Base-by-base conservation (phyloP, 2,113 vertebrate genomes). In the Dipodomys stephensi region DNA sequence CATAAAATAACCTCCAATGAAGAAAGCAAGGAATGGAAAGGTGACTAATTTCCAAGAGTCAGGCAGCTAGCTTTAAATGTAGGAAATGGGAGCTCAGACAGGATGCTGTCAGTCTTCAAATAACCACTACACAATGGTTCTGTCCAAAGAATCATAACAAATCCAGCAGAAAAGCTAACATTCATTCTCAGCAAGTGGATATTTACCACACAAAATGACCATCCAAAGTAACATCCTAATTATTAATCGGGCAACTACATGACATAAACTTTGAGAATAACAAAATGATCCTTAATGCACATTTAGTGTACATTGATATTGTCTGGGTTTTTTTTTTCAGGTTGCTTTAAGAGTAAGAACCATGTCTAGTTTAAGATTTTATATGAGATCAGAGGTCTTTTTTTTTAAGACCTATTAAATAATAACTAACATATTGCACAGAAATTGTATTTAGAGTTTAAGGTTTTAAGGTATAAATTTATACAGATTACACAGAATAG, bases 361-460 rank as follows among this genome's bases (percentile, higher is more conserved):
- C 53, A 88, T 87, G 74, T 83, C 60, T 84, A 87, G 30, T 83
- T 90, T 90, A 86, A 83, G 46, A 44, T 92, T 83, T 95, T 72
- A 93, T 62, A 85, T 80, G 18, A 92, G 68, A 80, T 72, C 72
- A 77, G 53, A 57, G 53, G 49, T 53, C 12, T 53, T 53, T 53
- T 25, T 39, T 74, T 5, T 89, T 69, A 90, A 92, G 92, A 88
- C 90, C 83, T 72, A 83, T 28, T 90, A 76, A 95, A 78, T 93
- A 92, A 82, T 90, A 88, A 88, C 32, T 72, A 88, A 65, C n/a
- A 72, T 86, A 90, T 46, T 93, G 85, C 83, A 93, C 25, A 94
- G 22, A 90, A 96, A 96, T 25, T 90, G 6, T 60, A 53, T 30
- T 89, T 77, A 77, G 35, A 60, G 64, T 12, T 69, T 85, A n/a